Evolutionary conservation across 2,888 invertebrate species (phyloP).

Genomic region (Tetranychus piercei): DNA sequence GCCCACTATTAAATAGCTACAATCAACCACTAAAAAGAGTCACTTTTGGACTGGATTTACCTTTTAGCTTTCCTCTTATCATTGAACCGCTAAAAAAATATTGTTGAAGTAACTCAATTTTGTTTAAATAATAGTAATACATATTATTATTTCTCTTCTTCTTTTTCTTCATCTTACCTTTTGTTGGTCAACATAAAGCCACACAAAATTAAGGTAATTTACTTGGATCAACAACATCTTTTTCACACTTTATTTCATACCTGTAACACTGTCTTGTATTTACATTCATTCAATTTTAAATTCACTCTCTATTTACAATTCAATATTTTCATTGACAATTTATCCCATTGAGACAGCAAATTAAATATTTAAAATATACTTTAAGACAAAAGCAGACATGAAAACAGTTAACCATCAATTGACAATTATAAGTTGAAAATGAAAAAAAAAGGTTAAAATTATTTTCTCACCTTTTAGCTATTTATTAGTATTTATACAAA

Average conservation of each 20-base stretch:
- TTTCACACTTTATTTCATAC: neutral
- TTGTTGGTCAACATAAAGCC: neutral
- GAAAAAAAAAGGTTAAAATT: no score
- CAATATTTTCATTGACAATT: no score
- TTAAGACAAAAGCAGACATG: no score
- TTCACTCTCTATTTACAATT: no score
- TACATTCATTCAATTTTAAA: no score
- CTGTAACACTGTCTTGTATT: neutral
- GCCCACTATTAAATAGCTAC: neutral
- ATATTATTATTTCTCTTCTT: neutral
- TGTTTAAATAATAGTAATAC: neutral
- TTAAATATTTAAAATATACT: no score
- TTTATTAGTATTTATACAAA: no score
- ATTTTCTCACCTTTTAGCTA: no score
- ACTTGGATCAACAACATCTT: neutral
- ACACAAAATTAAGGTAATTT: neutral
- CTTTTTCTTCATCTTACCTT: neutral
- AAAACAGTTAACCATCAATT: no score
- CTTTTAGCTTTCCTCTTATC: neutral
- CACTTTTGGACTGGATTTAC: neutral
- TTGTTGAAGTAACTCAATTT: neutral
- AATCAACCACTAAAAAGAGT: neutral
- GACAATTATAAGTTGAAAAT: no score
- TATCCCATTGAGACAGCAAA: no score
- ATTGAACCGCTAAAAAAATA: neutral